Conservation (phyloP, 2,888 invertebrate species). For the Protophormia terraenovae region DNA sequence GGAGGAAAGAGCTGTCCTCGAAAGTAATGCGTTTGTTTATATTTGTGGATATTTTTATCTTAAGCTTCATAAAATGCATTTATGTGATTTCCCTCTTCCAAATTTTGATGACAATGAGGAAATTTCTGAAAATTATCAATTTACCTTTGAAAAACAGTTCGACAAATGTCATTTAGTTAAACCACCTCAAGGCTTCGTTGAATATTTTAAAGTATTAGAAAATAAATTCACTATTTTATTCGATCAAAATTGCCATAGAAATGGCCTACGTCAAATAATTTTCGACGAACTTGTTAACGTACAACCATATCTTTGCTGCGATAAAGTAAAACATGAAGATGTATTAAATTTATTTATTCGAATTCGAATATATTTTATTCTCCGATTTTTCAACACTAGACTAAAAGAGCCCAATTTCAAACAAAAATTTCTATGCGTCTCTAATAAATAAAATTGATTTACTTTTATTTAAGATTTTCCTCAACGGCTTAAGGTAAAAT, state of each 20-base stretch:
- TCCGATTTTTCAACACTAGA: not conserved
- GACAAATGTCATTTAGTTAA: conserved; percentile 25
- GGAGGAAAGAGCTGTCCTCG: not conserved
- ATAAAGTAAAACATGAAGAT: not conserved
- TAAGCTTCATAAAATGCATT: conserved; percentile 6
- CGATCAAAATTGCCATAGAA: too few species aligned
- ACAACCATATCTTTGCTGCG: not conserved
- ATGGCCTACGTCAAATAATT: not conserved
- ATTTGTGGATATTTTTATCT: conserved; percentile 39
- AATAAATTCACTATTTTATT: not conserved
- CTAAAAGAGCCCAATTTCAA: not conserved
- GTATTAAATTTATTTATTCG: not conserved
- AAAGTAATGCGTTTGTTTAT: too few species aligned
- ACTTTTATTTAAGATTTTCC: not conserved
- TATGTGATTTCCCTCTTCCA: too few species aligned
- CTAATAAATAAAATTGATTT: not conserved
- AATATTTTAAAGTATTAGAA: not conserved
- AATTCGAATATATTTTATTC: not conserved
- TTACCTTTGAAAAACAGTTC: not conserved
- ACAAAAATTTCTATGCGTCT: not conserved
- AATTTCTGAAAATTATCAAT: conserved; percentile 1
- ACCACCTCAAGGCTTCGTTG: not conserved
- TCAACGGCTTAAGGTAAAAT: too few species aligned
- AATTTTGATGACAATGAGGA: not conserved
- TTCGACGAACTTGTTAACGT: not conserved